phyloP scores from a whole-genome alignment of 2,797 vertebrate species.

The Gymnothorax javanicus region DNA sequence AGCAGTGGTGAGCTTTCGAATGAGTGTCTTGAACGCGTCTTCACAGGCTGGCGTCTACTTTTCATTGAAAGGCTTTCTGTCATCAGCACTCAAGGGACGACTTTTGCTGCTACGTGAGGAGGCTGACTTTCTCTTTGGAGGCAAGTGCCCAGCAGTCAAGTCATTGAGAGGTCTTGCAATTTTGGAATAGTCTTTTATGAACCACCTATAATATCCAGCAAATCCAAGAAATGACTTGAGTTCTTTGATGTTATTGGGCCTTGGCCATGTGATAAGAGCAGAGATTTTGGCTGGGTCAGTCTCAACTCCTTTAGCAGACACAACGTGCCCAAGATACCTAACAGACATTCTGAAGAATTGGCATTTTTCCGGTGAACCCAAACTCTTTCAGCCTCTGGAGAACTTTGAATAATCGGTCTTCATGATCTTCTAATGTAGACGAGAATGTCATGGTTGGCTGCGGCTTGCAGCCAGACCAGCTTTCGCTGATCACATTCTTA shows the following conservation, averaged over 20 bases:
- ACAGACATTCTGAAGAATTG: neutral
- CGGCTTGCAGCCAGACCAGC: no score
- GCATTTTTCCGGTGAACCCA: constrained; percentile 8
- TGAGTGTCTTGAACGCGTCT: no score
- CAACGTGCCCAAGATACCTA: constrained; percentile 25
- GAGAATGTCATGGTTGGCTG: no score
- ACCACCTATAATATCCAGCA: constrained; percentile 29
- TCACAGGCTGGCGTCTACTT: neutral
- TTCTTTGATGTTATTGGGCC: neutral
- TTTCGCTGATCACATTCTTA: no score
- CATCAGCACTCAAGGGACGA: no score
- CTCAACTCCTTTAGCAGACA: constrained; percentile 13
- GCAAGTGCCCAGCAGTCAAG: neutral
- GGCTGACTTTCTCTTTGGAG: neutral
- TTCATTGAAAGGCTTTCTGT: neutral
- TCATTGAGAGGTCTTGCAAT: neutral
- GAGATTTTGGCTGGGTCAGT: constrained; percentile 30
- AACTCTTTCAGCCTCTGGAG: no score
- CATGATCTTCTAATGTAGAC: no score
- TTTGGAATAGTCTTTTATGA: constrained; percentile 30
- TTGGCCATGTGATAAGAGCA: constrained; percentile 20
- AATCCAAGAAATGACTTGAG: constrained; percentile 18
- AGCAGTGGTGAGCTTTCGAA: no score
- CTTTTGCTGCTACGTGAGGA: no score
- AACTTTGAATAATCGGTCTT: no score